Evolutionary conservation across 2,797 vertebrate species (phyloP).

Genomic region (Amphiprion clarkii): DNA sequence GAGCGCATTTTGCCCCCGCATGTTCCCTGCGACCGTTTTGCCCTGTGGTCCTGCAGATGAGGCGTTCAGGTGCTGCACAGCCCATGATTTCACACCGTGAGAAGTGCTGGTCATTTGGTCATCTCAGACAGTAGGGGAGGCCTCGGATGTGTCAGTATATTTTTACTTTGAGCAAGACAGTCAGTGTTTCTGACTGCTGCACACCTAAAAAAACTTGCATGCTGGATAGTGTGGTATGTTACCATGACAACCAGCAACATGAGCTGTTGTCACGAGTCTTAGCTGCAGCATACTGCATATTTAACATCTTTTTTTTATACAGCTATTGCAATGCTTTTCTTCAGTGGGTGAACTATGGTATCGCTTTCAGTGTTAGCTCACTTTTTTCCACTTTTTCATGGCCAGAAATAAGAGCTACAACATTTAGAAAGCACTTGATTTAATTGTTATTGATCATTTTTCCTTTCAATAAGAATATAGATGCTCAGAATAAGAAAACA

Average conservation of each 20-base stretch:
- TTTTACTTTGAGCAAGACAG: not conserved
- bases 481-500: too few species aligned
- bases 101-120: not conserved
- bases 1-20: not conserved
- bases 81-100: not conserved
- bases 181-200: not conserved
- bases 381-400: too few species aligned
- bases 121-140: not conserved
- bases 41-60: not conserved
- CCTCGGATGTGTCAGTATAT: not conserved
- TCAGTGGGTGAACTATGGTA: too few species aligned
- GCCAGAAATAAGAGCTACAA: too few species aligned
- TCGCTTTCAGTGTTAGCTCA: too few species aligned
- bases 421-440: too few species aligned
- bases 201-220: not conserved
- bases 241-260: slow-evolving; percentile 3
- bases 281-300: not conserved
- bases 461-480: too few species aligned
- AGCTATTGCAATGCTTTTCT: not conserved
- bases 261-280: not conserved
- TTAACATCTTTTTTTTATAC: not conserved
- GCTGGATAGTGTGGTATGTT: not conserved
- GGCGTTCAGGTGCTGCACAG: not conserved
- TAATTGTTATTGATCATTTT: too few species aligned
- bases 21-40: not conserved